Conservation (phyloP, 2,888 invertebrate species). For the Thecocarcelia acutangulata region DNA sequence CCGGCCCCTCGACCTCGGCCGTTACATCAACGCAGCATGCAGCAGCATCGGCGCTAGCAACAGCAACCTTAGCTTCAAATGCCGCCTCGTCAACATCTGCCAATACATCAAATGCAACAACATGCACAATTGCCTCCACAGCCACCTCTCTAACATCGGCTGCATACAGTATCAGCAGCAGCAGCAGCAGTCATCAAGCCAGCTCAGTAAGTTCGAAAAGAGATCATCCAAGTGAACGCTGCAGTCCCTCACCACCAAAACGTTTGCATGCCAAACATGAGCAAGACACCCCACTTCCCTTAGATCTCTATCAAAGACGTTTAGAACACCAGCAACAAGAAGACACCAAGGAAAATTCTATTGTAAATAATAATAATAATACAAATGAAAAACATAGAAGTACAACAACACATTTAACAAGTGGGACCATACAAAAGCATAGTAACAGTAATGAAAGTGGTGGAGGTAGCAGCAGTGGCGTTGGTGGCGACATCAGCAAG, state of each 20-base stretch:
- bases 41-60: slow-evolving; percentile 63
- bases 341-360: slow-evolving; percentile 64
- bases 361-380: slow-evolving; percentile 66
- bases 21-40: slow-evolving; percentile 71
- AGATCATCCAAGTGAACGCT: slow-evolving; percentile 76
- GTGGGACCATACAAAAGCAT: slow-evolving; percentile 68
- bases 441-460: slow-evolving; percentile 61
- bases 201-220: slow-evolving; percentile 74
- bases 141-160: slow-evolving; percentile 63
- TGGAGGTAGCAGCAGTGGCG: background rate
- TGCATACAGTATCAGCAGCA: slow-evolving; percentile 55
- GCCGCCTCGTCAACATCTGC: slow-evolving; percentile 72
- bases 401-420: slow-evolving; percentile 64
- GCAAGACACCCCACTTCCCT: slow-evolving; percentile 76
- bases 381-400: slow-evolving; percentile 72
- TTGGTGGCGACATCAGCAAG: slow-evolving; percentile 45
- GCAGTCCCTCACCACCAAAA: slow-evolving; percentile 80
- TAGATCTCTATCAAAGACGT: slow-evolving; percentile 81
- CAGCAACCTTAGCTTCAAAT: slow-evolving; percentile 71
- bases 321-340: slow-evolving; percentile 72
- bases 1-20: slow-evolving; percentile 75
- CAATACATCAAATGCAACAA: slow-evolving; percentile 75
- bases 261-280: slow-evolving; percentile 71
- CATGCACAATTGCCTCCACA: slow-evolving; percentile 76
- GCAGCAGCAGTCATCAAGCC: slow-evolving; percentile 66